Conservation (phyloP, 2,888 invertebrate species). For the Melieria crassipennis region DNA sequence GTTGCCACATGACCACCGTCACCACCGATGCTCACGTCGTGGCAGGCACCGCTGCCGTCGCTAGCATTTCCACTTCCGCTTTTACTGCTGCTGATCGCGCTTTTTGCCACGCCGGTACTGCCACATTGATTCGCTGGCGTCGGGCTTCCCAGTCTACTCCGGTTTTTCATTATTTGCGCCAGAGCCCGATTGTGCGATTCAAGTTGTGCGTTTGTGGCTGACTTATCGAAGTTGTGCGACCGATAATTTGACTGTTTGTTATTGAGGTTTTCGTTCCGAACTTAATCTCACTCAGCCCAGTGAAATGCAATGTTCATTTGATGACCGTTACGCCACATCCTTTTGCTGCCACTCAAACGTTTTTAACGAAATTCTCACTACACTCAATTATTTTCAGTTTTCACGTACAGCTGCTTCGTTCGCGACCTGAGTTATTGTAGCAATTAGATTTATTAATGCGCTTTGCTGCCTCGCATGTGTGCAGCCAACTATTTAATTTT, state of each 20-base stretch:
- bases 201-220: not conserved
- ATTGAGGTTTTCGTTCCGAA: too few species aligned
- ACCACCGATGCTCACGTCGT: conserved; percentile 39
- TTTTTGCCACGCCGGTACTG: conserved; percentile 32
- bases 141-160: conserved; percentile 56
- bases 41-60: conserved; percentile 46
- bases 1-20: conserved; percentile 40
- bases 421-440: too few species aligned
- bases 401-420: too few species aligned
- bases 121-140: conserved; percentile 41
- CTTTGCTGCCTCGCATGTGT: too few species aligned
- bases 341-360: too few species aligned
- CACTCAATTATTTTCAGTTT: too few species aligned
- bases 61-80: conserved; percentile 57
- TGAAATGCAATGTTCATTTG: too few species aligned
- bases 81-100: conserved; percentile 40
- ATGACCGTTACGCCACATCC: too few species aligned
- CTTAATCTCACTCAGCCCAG: too few species aligned
- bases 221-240: not conserved
- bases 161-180: conserved; percentile 55
- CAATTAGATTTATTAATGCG: too few species aligned
- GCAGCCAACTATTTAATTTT: too few species aligned
- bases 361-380: too few species aligned
- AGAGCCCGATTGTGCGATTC: not conserved
- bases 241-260: conserved; percentile 12